Conservation (phyloP, 2,797 vertebrate genomes). For the Ctenopoma kingsleyae region DNA sequence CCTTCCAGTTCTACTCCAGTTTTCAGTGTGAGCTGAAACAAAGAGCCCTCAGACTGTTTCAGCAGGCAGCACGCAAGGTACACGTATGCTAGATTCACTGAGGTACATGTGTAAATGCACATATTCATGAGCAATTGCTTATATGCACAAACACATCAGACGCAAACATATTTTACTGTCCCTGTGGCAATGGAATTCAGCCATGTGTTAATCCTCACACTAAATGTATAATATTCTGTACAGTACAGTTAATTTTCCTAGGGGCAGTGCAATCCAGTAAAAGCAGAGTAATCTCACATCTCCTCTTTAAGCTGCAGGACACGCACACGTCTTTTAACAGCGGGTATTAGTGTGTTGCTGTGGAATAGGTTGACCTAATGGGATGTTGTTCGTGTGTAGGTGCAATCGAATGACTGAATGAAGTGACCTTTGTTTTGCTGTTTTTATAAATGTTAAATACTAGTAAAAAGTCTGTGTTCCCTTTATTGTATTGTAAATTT, state of each 20-base stretch:
- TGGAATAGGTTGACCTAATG: not conserved
- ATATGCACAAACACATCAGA: constrained; percentile 8
- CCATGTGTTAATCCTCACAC: constrained; percentile 31
- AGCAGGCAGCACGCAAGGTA: constrained; percentile 92
- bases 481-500: too few relatives aligned
- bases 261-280: constrained; percentile 7
- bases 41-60: constrained; percentile 85
- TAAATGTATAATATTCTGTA: constrained; percentile 42
- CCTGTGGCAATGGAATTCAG: constrained; percentile 25
- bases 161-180: constrained; percentile 5
- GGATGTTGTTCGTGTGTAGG: not conserved
- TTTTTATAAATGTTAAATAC: not conserved
- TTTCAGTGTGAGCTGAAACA: constrained; percentile 83
- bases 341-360: not conserved
- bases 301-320: constrained; percentile 6
- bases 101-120: constrained; percentile 20
- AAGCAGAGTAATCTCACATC: constrained; percentile 5
- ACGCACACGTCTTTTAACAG: not conserved
- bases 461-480: not conserved
- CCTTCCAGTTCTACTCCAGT: constrained; percentile 83
- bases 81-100: not conserved
- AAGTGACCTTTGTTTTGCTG: not conserved
- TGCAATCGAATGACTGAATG: not conserved
- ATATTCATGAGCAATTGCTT: constrained; percentile 21
- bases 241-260: constrained; percentile 4